phyloP scores from a whole-genome alignment of 2,113 vertebrate species.

The Cricetomys ansorgei region DNA sequence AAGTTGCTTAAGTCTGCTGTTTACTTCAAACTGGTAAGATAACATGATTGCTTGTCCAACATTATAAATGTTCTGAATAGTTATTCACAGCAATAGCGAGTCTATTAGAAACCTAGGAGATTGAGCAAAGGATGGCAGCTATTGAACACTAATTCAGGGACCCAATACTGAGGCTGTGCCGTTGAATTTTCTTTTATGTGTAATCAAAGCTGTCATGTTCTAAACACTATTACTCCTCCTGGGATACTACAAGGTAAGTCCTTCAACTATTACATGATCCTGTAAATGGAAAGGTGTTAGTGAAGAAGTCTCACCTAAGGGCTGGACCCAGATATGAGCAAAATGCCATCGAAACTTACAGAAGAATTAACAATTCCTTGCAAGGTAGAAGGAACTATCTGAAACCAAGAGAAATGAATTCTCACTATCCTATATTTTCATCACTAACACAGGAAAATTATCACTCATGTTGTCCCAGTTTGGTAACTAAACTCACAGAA shows the following conservation, averaged over 20 bases:
- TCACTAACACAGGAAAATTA: not conserved
- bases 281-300: not conserved
- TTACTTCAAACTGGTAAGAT: not conserved
- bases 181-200: not conserved
- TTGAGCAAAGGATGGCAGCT: too few relatives aligned
- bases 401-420: not conserved
- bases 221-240: not conserved
- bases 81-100: not conserved
- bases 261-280: not conserved
- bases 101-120: not conserved
- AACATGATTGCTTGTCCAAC: not conserved
- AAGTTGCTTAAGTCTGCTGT: not conserved
- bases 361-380: not conserved
- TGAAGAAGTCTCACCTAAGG: not conserved
- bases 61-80: not conserved
- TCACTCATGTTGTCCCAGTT: not conserved
- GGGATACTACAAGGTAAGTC: not conserved
- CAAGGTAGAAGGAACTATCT: not conserved
- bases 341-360: not conserved
- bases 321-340: not conserved
- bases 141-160: not conserved
- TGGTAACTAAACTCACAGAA: not conserved
- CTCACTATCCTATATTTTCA: not conserved
- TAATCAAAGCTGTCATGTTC: not conserved
- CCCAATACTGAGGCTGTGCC: not conserved